These are phyloP conservation scores for Ips typographus DNA, from an alignment of 1,140 invertebrate genomes.

Conservation along the genomic window DNA sequence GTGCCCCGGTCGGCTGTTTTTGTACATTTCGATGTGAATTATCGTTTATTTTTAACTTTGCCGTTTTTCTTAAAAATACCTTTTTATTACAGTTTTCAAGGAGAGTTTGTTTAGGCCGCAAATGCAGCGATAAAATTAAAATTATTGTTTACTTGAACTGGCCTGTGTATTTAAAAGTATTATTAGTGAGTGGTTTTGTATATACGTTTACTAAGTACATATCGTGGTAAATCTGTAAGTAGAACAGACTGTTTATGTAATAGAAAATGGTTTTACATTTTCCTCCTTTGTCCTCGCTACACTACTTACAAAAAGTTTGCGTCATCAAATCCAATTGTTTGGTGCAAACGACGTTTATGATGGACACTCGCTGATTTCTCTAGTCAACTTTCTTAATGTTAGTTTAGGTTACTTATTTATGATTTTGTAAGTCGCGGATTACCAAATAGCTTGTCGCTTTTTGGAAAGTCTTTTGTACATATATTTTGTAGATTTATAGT, in stretches of 20 bases:
- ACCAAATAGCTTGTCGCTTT: background rate
- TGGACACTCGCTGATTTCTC: conserved; percentile 22
- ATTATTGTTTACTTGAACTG: no score
- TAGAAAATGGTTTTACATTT: conserved; percentile 22
- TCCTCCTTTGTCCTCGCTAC: background rate
- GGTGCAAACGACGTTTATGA: background rate
- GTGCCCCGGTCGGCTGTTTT: background rate
- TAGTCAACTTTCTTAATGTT: conserved; percentile 27
- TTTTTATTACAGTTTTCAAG: background rate
- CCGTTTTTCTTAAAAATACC: no score
- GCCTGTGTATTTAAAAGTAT: conserved; percentile 28
- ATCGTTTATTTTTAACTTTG: no score
- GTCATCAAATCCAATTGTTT: background rate
- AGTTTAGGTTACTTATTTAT: conserved; percentile 14
- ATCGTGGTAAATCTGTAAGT: background rate
- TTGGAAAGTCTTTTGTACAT: background rate
- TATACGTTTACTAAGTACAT: background rate
- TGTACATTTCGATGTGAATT: no score
- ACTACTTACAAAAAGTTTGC: background rate
- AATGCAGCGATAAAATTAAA: no score
- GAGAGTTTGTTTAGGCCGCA: no score
- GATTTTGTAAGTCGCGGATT: conserved; percentile 1
- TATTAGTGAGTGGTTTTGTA: conserved; percentile 5
- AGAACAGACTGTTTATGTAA: background rate
- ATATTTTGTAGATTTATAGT: conserved; percentile 30